Evolutionary conservation across 2,888 invertebrate genomes (phyloP).

Genomic region (Psylliodes chrysocephalus): DNA sequence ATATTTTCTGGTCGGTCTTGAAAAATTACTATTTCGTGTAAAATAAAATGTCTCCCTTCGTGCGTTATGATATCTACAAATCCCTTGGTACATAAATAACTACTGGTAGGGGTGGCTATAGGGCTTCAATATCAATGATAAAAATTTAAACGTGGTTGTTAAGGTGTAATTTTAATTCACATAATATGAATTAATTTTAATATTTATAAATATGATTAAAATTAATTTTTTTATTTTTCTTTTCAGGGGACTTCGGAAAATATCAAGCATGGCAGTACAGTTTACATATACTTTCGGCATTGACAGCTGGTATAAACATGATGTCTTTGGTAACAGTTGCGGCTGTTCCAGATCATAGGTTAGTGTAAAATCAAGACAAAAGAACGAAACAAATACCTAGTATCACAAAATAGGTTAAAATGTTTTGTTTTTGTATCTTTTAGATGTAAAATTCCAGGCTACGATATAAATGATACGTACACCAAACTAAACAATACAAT

Average conservation of each 20-base stretch:
- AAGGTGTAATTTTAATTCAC: no score
- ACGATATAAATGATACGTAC: constrained; percentile 68
- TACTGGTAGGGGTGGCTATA: no score
- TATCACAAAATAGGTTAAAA: background rate
- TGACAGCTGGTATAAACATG: constrained; percentile 87
- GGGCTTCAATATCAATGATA: no score
- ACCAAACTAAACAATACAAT: constrained; percentile 65
- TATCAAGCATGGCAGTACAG: constrained; percentile 84
- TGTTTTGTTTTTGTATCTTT: constrained; percentile 54
- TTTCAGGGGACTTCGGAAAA: constrained; percentile 80
- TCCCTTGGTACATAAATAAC: no score
- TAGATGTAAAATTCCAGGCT: constrained; percentile 70
- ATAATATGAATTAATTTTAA: no score
- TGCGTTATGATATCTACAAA: no score
- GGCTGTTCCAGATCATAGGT: constrained; percentile 79
- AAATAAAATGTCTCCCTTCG: no score
- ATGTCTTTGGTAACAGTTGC: constrained; percentile 82
- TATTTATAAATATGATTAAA: no score
- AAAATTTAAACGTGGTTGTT: no score
- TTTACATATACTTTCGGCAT: constrained; percentile 79
- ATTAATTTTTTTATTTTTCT: constrained; percentile 19
- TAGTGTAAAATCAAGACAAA: constrained; percentile 65
- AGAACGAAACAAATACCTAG: constrained; percentile 76
- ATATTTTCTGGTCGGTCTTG: no score
- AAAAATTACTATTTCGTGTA: no score